Conservation (phyloP, 2,888 invertebrate species). For the Chrysomela aeneicollis region DNA sequence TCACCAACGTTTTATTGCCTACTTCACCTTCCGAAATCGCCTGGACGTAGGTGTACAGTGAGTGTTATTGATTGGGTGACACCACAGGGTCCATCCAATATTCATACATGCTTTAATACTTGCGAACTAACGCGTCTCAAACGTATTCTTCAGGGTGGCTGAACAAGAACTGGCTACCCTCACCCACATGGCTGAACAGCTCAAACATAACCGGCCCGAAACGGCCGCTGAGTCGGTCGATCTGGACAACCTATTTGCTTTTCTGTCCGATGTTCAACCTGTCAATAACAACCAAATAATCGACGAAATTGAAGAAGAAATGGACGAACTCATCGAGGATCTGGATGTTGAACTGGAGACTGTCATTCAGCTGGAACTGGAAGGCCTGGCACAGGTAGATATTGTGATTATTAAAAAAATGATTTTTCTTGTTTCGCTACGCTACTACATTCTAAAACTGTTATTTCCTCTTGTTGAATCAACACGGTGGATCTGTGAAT, state of each 20-base stretch:
- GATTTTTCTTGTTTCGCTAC: too few relatives aligned
- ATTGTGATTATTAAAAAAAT: too few relatives aligned
- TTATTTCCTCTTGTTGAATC: too few relatives aligned
- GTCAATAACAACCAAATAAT: conserved; percentile 69
- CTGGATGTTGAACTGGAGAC: conserved; percentile 79
- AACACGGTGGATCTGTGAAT: too few relatives aligned
- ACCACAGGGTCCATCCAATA: too few relatives aligned
- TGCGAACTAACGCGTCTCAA: too few relatives aligned
- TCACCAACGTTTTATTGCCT: too few relatives aligned
- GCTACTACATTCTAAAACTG: too few relatives aligned
- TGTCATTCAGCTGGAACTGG: conserved; percentile 71
- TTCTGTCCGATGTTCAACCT: conserved; percentile 80
- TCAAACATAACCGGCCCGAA: conserved; percentile 68
- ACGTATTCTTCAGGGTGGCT: conserved; percentile 71
- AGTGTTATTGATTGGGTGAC: too few relatives aligned
- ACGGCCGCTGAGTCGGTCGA: conserved; percentile 76
- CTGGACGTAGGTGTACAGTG: too few relatives aligned
- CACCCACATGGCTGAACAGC: conserved; percentile 77
- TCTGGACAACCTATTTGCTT: conserved; percentile 89
- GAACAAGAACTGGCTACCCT: conserved; percentile 75
- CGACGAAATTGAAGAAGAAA: conserved; percentile 84
- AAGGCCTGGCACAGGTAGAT: conserved; percentile 57
- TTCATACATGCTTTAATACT: too few relatives aligned
- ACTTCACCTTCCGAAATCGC: too few relatives aligned
- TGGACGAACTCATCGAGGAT: conserved; percentile 84